Base-by-base conservation (phyloP, 2,797 vertebrate genomes). In the Eulemur mongoz region DNA sequence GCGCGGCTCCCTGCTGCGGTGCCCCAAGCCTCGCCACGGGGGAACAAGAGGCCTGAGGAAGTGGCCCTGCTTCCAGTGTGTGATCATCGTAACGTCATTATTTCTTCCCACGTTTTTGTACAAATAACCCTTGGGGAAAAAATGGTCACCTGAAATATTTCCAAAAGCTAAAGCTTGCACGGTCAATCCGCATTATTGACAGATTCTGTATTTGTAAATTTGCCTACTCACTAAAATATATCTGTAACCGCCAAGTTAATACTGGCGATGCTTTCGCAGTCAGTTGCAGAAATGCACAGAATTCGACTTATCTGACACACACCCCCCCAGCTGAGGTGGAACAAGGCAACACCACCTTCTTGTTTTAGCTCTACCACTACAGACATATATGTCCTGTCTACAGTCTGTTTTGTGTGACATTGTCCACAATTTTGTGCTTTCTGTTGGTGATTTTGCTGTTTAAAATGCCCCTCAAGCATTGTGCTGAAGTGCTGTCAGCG, bases 31-130 rank as follows among this genome's bases (percentile, higher is more conserved):
- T 5, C 6, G 86, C 27, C 48, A 43, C 23, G 18, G 1, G 59
- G 57, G 76, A 1, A 3, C 0, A 8, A 52, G 72, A 17, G 30
- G 30, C 11, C 4, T 1, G 5, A 2, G 4, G 15, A n/a, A 57
- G 38, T 0, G 14, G 70, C 45, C 50, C 52, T n/a, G 48, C 43
- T 82, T 73, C 63, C 48, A 6, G 25, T 0, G 1, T 1, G 0
- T 43, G 32, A 23, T 70, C 32, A 32, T 1, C 48, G 11, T 32
- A 23, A 25, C 10, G 23, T 27, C 1, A 0, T 4, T 4, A 48
- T 43, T 69, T 30, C 52, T 5, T 76, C 43, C 38, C 43, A 8
- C 7, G 9, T 14, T 17, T 65, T 73, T 70, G n/a, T 17, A 54
- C 30, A 81, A 81, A 78, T 35, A 45, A 76, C 25, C 11, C 30